These are phyloP conservation scores for Microtus richardsoni DNA, from an alignment of 2,113 vertebrate species.

Conservation along the genomic window DNA sequence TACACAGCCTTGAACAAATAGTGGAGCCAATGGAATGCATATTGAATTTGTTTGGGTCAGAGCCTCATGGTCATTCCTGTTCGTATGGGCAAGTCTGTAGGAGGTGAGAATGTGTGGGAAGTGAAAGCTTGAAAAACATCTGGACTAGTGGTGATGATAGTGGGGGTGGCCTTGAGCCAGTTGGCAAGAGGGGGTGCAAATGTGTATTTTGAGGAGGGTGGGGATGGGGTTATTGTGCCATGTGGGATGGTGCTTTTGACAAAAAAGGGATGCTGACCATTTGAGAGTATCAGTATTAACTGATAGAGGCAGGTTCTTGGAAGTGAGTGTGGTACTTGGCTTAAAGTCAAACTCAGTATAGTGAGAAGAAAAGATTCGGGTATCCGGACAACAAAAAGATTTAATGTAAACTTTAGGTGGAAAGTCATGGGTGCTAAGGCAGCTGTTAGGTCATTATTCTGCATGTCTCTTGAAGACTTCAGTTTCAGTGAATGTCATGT, in stretches of 20 bases:
- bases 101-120: background rate
- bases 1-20: background rate
- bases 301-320: background rate
- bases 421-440: background rate
- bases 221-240: background rate
- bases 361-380: background rate
- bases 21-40: background rate
- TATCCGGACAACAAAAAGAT: background rate
- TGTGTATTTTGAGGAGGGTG: slow-evolving; percentile 13
- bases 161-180: background rate
- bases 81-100: background rate
- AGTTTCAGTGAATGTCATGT: background rate
- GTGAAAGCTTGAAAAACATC: background rate
- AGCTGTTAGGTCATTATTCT: background rate
- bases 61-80: background rate
- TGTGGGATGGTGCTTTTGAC: background rate
- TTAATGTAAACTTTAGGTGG: background rate
- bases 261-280: background rate
- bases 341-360: background rate
- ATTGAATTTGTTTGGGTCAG: background rate
- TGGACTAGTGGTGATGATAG: background rate
- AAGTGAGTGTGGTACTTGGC: background rate
- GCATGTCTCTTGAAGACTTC: background rate
- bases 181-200: background rate
- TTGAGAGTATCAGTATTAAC: background rate